These are phyloP conservation scores for Triplophysa siluroides DNA, from an alignment of 2,113 vertebrate species.

Conservation along the genomic window DNA sequence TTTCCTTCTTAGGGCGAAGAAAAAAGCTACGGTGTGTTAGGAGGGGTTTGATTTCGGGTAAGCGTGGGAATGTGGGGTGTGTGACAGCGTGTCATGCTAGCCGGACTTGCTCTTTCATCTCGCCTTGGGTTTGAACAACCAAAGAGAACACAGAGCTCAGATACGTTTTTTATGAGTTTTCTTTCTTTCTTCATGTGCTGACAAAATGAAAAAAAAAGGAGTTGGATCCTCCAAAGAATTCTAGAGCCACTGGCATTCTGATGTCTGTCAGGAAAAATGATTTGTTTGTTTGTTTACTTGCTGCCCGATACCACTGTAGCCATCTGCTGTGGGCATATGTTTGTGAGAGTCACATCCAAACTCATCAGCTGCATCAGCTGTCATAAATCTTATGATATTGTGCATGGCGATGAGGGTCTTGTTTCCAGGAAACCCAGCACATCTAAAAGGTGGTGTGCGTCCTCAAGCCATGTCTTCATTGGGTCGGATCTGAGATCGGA, in stretches of 20 bases:
- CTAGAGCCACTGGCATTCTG: constrained; percentile 6
- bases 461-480: no score
- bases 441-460: no score
- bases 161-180: neutral
- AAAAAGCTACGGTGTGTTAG: neutral
- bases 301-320: constrained; percentile 12
- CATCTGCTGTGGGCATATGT: constrained; percentile 15
- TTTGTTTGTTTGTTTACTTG: constrained; percentile 20
- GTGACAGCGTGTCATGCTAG: neutral
- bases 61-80: neutral
- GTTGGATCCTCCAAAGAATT: constrained; percentile 5
- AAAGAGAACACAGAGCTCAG: neutral
- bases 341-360: neutral
- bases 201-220: neutral
- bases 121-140: neutral
- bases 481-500: no score
- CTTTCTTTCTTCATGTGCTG: neutral
- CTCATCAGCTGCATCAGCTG: neutral
- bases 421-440: no score
- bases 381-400: neutral
- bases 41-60: neutral
- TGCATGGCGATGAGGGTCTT: no score
- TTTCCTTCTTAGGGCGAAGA: neutral
- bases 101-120: constrained; percentile 12
- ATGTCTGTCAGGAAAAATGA: constrained; percentile 16